phyloP scores from a whole-genome alignment of 2,888 invertebrate genomes.

The Drosophila nigricruria region DNA sequence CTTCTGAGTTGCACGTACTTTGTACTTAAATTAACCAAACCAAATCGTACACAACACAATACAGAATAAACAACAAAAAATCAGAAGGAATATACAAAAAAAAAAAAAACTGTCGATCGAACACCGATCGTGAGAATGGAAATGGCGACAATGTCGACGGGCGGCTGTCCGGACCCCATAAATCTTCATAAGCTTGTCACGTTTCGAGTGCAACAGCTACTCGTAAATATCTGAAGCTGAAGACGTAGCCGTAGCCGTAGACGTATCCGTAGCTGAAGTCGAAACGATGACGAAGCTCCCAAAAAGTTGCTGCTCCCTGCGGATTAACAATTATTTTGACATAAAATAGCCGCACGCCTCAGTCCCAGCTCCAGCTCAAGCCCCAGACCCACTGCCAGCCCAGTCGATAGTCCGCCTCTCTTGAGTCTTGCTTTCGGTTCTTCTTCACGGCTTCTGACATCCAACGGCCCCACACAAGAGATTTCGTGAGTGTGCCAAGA shows the following conservation, averaged over 20 bases:
- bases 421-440: conserved; percentile 13
- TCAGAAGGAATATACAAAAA: conserved; percentile 25
- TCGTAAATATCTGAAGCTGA: conserved; percentile 77
- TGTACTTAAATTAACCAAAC: conserved; percentile 73
- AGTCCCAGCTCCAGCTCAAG: conserved; percentile 2
- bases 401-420: conserved; percentile 21
- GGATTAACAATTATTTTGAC: conserved; percentile 80
- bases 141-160: conserved; percentile 78
- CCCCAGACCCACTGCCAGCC: too few relatives aligned
- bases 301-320: conserved; percentile 47
- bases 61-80: conserved; percentile 17
- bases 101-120: conserved; percentile 76
- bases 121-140: conserved; percentile 83
- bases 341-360: conserved; percentile 70
- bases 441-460: conserved; percentile 23
- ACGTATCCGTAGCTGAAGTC: conserved; percentile 19
- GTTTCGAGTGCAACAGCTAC: conserved; percentile 83
- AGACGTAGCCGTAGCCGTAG: conserved; percentile 15
- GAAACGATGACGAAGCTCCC: conserved; percentile 58
- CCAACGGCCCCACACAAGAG: conserved; percentile 49
- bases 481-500: conserved; percentile 65
- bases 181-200: conserved; percentile 85
- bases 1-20: conserved; percentile 71
- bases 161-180: conserved; percentile 76
- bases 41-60: conserved; percentile 38